Base-by-base conservation (phyloP, 2,888 invertebrate genomes). In the Erynnis tages region DNA sequence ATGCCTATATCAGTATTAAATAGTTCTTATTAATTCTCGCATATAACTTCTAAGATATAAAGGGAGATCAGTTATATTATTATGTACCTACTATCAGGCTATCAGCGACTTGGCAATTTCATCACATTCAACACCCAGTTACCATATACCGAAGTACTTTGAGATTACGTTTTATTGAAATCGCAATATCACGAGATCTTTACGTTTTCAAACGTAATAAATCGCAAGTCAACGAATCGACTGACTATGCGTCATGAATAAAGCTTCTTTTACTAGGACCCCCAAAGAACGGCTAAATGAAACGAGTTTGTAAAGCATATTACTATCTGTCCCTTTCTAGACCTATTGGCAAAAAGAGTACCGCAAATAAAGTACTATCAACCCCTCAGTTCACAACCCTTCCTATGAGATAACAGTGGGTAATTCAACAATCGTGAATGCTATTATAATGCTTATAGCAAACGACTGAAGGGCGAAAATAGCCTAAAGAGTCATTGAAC, bases 341-440 rank as follows among this genome's bases (percentile, higher is more conserved):
- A 32, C 2, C 34, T 13, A 27, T 14, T 8, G 7, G 34, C 19
- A 11, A 41, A 27, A 49, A 35, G 17, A 35, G 34, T 8, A 41
- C 41, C 17, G 34, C 27, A 34, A 16, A 40, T 23, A 10, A 32
- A 40, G 32, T 49, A 40, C 41, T 25, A 41, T 49, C 41, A 25
- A 41, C 49, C 49, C 49, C 41, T 49, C 49, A 19, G 17, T 34
- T 41, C 25, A 49, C 34, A 41, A 49, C 49, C 49, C 49, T 49
- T 41, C 41, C 40, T 49, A 40, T 25, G 49, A 49, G 41, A 49
- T 49, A 49, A 41, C 11, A 8, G 16, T 23, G 25, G 16, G 49
- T 27, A 25, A 49, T 11, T 14, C 32, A 11, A 8, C 21, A 47
- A 41, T n/a, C 10, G 8, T n/a, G 11, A 32, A 49, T 4, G 25